phyloP scores from a whole-genome alignment of 2,797 vertebrate genomes.

The Lophius americanus region DNA sequence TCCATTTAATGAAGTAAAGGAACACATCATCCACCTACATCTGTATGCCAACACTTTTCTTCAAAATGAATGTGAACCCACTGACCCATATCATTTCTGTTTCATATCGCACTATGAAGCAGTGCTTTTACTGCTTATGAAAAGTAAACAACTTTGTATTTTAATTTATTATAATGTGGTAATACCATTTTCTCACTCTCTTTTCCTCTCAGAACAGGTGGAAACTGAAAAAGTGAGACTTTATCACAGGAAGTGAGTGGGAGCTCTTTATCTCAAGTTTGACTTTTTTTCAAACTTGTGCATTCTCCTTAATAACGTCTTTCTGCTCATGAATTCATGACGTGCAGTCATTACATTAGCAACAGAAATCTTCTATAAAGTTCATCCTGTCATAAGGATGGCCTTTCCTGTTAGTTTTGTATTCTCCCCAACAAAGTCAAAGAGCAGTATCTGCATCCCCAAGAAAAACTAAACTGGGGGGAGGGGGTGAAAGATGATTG shows the following conservation, averaged over 20 bases:
- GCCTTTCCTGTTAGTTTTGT: not conserved
- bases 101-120: not conserved
- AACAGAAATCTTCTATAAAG: not conserved
- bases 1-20: not conserved
- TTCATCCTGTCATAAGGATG: not conserved
- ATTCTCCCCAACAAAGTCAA: no score
- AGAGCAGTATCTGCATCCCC: no score
- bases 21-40: not conserved
- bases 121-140: not conserved
- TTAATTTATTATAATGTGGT: not conserved
- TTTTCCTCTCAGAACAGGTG: slow-evolving; percentile 16
- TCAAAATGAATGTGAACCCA: not conserved
- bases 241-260: slow-evolving; percentile 45
- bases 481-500: no score
- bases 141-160: not conserved
- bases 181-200: not conserved
- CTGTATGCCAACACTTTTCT: not conserved
- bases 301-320: not conserved
- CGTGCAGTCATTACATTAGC: not conserved
- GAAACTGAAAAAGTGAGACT: slow-evolving; percentile 27
- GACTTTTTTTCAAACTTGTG: not conserved
- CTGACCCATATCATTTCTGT: not conserved
- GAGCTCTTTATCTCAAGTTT: not conserved
- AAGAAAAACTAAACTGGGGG: no score
- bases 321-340: not conserved